phyloP scores from a whole-genome alignment of 2,113 vertebrate genomes.

The Jacana jacana region DNA sequence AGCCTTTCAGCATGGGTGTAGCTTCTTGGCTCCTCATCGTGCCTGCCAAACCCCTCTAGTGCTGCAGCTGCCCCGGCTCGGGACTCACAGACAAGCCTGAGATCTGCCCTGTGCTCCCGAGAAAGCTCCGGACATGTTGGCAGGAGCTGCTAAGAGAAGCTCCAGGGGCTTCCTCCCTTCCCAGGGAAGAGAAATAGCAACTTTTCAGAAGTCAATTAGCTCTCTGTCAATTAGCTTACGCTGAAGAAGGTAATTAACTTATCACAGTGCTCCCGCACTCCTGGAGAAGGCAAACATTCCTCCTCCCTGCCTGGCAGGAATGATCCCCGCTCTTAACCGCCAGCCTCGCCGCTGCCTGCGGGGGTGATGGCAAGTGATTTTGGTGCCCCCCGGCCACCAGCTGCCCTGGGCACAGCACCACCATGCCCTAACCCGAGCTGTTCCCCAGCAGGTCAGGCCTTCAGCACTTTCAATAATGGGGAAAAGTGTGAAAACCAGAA shows the following conservation, averaged over 20 bases:
- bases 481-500: not conserved
- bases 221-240: not conserved
- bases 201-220: not conserved
- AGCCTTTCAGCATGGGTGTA: fast-evolving
- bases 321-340: fast-evolving
- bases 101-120: not conserved
- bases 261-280: not conserved
- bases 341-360: fast-evolving
- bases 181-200: not conserved
- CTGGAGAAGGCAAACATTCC: not conserved
- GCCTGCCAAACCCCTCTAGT: no score
- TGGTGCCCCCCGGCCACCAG: fast-evolving
- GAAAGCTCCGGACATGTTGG: fast-evolving
- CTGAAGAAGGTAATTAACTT: conserved; percentile 14
- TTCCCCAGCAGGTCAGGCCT: not conserved
- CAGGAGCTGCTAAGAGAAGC: not conserved
- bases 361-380: fast-evolving
- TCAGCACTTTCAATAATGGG: fast-evolving
- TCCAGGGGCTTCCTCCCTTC: not conserved
- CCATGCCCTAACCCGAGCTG: fast-evolving
- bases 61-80: fast-evolving
- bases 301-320: not conserved
- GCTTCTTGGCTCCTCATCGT: not conserved
- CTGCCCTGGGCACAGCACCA: not conserved
- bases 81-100: not conserved